Conservation (phyloP, 1,140 invertebrate species). For the Coptotermes formosanus region DNA sequence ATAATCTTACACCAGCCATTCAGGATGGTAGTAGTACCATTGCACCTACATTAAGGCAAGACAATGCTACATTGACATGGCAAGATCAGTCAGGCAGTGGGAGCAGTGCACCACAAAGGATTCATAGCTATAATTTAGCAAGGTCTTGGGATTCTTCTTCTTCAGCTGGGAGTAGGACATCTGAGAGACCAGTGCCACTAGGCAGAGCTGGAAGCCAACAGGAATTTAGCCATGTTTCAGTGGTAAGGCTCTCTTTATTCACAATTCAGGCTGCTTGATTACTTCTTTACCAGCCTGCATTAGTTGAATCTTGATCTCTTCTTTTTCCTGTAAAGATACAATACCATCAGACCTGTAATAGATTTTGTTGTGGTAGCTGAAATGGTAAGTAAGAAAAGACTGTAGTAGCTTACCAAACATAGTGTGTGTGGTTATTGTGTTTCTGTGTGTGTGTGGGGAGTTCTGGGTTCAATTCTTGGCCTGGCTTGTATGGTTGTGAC, state of each 20-base stretch:
- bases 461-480: no score
- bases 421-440: no score
- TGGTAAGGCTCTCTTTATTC: neutral
- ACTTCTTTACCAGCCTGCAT: neutral
- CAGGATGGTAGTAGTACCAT: neutral
- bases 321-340: no score
- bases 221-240: neutral
- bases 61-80: neutral
- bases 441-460: no score
- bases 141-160: constrained; percentile 24
- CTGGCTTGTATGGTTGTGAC: no score
- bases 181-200: neutral
- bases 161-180: constrained; percentile 17
- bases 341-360: no score
- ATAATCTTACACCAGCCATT: neutral
- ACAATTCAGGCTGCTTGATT: neutral
- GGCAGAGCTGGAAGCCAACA: neutral
- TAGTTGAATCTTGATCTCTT: neutral
- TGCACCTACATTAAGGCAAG: neutral
- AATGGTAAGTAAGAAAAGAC: no score
- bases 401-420: no score
- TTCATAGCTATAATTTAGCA: constrained; percentile 32
- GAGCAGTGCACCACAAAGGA: neutral
- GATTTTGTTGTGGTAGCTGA: no score
- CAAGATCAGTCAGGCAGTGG: neutral